Evolutionary conservation across 2,113 vertebrate genomes (phyloP).

Genomic region (Microcebus jonahi): DNA sequence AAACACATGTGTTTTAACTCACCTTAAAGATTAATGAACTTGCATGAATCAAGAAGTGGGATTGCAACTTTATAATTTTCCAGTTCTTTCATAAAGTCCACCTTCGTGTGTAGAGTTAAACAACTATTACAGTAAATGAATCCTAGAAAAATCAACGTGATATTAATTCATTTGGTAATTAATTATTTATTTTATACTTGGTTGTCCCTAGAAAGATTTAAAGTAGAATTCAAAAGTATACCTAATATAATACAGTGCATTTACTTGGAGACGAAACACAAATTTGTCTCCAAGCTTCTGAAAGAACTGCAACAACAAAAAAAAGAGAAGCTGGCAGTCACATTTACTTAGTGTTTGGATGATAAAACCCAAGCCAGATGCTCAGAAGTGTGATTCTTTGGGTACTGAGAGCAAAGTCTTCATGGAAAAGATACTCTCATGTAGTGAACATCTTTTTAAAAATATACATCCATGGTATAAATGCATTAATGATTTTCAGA

Average conservation of each 20-base stretch:
- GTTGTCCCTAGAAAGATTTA: neutral
- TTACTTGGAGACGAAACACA: neutral
- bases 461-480: neutral
- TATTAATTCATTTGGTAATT: constrained; percentile 7
- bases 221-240: constrained; percentile 17
- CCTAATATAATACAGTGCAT: neutral
- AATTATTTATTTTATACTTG: constrained; percentile 2
- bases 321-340: neutral
- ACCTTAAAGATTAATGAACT: constrained; percentile 29
- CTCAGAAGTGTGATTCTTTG: neutral
- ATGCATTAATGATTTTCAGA: neutral
- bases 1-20: neutral
- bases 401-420: neutral
- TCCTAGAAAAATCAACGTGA: neutral
- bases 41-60: neutral
- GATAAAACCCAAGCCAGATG: neutral
- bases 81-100: neutral
- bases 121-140: neutral
- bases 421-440: neutral
- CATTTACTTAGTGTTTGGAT: neutral
- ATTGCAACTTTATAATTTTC: neutral
- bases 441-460: neutral
- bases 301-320: neutral
- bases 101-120: neutral
- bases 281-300: neutral